Conservation (phyloP, 2,113 vertebrate genomes). For the Lepus americanus region DNA sequence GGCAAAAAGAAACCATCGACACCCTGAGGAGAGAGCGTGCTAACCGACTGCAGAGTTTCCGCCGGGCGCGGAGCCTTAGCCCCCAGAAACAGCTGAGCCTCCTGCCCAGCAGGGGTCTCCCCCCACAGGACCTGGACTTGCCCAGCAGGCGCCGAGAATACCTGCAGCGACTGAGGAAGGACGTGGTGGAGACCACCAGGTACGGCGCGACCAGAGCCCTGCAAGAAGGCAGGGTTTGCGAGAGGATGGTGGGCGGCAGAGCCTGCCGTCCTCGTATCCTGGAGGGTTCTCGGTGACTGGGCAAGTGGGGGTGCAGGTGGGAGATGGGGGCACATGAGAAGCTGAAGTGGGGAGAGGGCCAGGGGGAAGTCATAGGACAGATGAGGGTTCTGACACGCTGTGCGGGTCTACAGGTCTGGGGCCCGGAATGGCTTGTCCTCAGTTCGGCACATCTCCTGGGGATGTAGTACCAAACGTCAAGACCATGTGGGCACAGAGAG, state of each 20-base stretch:
- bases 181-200: conserved; percentile 92
- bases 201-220: conserved; percentile 61
- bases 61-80: conserved; percentile 91
- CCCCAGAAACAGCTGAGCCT: conserved; percentile 89
- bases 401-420: neutral
- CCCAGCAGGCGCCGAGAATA: conserved; percentile 90
- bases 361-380: neutral
- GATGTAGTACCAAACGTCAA: neutral
- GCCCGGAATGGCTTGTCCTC: neutral
- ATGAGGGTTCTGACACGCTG: neutral
- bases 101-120: conserved; percentile 75
- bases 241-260: neutral
- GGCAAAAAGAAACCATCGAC: conserved; percentile 92
- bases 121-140: conserved; percentile 82
- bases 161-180: conserved; percentile 91
- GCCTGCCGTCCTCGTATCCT: neutral
- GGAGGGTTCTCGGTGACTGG: neutral
- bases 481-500: neutral
- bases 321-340: neutral
- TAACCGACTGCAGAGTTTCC: conserved; percentile 88
- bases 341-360: no score
- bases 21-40: conserved; percentile 90
- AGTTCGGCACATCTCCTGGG: neutral
- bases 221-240: neutral
- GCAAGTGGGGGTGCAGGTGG: neutral